phyloP scores from a whole-genome alignment of 1,140 invertebrate genomes.

The Pogonus chalceus region DNA sequence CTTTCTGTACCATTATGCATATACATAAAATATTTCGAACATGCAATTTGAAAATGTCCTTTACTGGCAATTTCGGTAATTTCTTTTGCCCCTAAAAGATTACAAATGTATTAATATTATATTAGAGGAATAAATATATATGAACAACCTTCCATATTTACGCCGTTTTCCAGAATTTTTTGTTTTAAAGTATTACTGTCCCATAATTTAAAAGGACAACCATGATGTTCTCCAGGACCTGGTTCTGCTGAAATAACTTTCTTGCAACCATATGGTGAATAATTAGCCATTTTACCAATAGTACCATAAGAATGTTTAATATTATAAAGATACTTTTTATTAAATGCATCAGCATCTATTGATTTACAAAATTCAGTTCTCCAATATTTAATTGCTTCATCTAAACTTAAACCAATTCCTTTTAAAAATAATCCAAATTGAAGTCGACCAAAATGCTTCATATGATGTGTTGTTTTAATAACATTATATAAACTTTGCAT shows the following conservation, averaged over 20 bases:
- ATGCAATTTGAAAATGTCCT: slow-evolving; percentile 74
- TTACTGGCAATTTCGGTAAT: slow-evolving; percentile 52
- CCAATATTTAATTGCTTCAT: slow-evolving; percentile 60
- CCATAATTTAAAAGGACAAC: slow-evolving; percentile 84
- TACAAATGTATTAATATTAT: background rate
- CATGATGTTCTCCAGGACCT: slow-evolving; percentile 76
- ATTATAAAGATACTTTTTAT: slow-evolving; percentile 85
- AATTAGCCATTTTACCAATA: slow-evolving; percentile 84
- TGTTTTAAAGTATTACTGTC: slow-evolving; percentile 62
- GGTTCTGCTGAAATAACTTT: slow-evolving; percentile 79
- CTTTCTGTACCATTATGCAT: slow-evolving; percentile 54
- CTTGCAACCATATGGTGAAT: slow-evolving; percentile 83
- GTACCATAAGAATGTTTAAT: slow-evolving; percentile 93
- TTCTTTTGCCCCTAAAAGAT: slow-evolving; percentile 19
- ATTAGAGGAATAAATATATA: slow-evolving; percentile 10
- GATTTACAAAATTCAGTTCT: slow-evolving; percentile 81
- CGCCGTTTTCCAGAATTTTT: slow-evolving; percentile 55
- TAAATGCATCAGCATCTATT: slow-evolving; percentile 85
- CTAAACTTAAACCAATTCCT: slow-evolving; percentile 46
- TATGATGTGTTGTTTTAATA: slow-evolving; percentile 69
- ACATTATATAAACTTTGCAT: slow-evolving; percentile 83
- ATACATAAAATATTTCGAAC: slow-evolving; percentile 78
- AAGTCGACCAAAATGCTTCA: slow-evolving; percentile 78
- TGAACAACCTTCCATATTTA: slow-evolving; percentile 45
- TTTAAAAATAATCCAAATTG: slow-evolving; percentile 94